Evolutionary conservation across 2,888 invertebrate genomes (phyloP), one percentile per base, ranked within the genome.

Genomic region (Abscondita cerata): DNA sequence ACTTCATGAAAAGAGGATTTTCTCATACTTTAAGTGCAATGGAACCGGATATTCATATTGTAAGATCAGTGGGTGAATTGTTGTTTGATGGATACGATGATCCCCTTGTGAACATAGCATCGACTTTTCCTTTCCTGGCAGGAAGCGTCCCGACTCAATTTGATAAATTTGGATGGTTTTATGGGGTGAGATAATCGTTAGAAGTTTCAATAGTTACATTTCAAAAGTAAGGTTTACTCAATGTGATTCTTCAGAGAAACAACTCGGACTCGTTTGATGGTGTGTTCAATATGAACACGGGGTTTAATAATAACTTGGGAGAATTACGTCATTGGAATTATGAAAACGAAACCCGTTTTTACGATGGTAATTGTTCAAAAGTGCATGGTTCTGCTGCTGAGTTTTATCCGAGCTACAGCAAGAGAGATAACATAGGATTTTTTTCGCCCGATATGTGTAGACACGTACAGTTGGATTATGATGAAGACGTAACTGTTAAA

Each of bases 111-210:
- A 85, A 87, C 36, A 78, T 90, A 63, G 89, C 89, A 0, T 83
- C 83, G 65, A 83, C 82, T 66, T 73, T 89, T 56, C 86, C 87
- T 0, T 76, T 85, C 0, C 83, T 86, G 18, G 81, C 72, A 0
- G 76, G 73, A 0, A 71, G 75, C 3, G 63, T 83, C 5, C 83
- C 85, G 0, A 86, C 86, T 0, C 25, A 25, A 25, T 88, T 88
- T 64, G 94, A 95, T 73, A 86, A 85, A 73, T 95, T 96, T 76
- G 96, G 92, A 9, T 91, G 94, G 89, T 95, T 96, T 80, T 95
- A 93, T 70, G 82, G 81, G 72, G 88, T 88, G 79, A 76, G 74
- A 64, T 25, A 5, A 36, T 11, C 11, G 6, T 36, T 3, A 12
- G 13, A 8, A 31, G 31, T 31, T 31, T n/a, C n/a, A n/a, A n/a